phyloP scores from a whole-genome alignment of 2,888 invertebrate species.

The Eupithecia centaureata region DNA sequence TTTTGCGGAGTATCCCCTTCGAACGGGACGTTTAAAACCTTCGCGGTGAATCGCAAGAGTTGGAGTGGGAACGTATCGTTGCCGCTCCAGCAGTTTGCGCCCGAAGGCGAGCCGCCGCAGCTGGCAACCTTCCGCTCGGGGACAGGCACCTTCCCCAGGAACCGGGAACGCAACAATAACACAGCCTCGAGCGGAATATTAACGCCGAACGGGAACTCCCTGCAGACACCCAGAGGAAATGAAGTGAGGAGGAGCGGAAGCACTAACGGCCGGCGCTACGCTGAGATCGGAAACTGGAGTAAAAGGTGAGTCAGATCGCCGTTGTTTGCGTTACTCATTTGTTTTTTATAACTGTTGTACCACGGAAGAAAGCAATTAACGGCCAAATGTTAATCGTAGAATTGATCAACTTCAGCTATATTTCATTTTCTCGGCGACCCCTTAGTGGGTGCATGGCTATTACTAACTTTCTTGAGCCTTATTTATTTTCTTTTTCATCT shows the following conservation, averaged over 20 bases:
- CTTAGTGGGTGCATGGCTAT: constrained; percentile 40
- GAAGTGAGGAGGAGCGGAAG: constrained; percentile 81
- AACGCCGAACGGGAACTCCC: constrained; percentile 81
- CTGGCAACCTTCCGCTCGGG: constrained; percentile 80
- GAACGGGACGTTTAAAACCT: constrained; percentile 79
- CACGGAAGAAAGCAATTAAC: constrained; percentile 41
- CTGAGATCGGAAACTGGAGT: constrained; percentile 85
- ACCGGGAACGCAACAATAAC: constrained; percentile 80
- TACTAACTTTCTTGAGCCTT: constrained; percentile 70
- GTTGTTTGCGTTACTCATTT: constrained; percentile 47
- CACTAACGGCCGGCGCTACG: constrained; percentile 82
- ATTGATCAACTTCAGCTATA: constrained; percentile 34
- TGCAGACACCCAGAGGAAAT: constrained; percentile 80
- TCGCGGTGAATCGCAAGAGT: constrained; percentile 81
- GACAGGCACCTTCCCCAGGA: constrained; percentile 80
- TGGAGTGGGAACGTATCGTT: constrained; percentile 82
- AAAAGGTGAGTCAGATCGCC: constrained; percentile 73
- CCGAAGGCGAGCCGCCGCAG: constrained; percentile 73
- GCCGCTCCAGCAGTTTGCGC: constrained; percentile 77
- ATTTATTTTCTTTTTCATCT: constrained; percentile 78
- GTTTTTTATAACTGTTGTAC: constrained; percentile 38
- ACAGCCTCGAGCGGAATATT: constrained; percentile 76
- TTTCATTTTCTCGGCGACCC: constrained; percentile 35
- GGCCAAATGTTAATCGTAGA: constrained; percentile 27
- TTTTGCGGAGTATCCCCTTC: constrained; percentile 80